These are phyloP conservation scores for Conistra vaccinii DNA, from an alignment of 2,888 invertebrate species.

Conservation along the genomic window DNA sequence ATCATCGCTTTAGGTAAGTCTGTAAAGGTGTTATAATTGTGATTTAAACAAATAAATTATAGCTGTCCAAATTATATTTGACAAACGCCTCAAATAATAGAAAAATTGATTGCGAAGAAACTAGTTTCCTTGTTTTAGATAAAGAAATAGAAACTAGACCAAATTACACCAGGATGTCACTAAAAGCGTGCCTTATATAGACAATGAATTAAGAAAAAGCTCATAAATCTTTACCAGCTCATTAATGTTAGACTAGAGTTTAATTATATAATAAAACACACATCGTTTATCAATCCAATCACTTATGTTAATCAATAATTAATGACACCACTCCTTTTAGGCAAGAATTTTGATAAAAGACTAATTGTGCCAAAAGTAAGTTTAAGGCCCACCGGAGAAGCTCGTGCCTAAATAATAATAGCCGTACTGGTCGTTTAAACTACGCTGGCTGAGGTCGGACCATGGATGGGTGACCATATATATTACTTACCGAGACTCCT, in stretches of 20 bases:
- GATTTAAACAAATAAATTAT: too few species aligned
- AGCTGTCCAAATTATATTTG: background rate
- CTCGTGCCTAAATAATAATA: background rate
- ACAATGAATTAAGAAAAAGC: slow-evolving; percentile 15
- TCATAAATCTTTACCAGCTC: slow-evolving; percentile 51
- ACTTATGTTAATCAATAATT: slow-evolving; percentile 56
- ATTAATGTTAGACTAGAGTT: slow-evolving; percentile 45
- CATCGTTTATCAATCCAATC: slow-evolving; percentile 47
- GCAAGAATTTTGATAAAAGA: background rate
- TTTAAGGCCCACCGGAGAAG: background rate
- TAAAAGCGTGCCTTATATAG: slow-evolving; percentile 28
- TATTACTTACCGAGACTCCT: background rate
- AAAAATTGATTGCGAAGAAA: background rate
- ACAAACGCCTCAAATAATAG: background rate
- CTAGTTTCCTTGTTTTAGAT: slow-evolving; percentile 8
- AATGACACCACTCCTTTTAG: slow-evolving; percentile 21
- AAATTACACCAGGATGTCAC: slow-evolving; percentile 25
- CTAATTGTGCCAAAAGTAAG: background rate
- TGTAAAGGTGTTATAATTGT: too few species aligned
- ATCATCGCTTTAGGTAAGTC: too few species aligned
- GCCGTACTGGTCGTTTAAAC: background rate
- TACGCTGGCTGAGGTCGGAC: background rate
- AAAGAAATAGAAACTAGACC: slow-evolving; percentile 8
- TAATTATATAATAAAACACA: slow-evolving; percentile 60
- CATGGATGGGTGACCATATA: background rate